phyloP scores from a whole-genome alignment of 35 echinoderm and acorn worm species.

The Anneissia japonica region DNA sequence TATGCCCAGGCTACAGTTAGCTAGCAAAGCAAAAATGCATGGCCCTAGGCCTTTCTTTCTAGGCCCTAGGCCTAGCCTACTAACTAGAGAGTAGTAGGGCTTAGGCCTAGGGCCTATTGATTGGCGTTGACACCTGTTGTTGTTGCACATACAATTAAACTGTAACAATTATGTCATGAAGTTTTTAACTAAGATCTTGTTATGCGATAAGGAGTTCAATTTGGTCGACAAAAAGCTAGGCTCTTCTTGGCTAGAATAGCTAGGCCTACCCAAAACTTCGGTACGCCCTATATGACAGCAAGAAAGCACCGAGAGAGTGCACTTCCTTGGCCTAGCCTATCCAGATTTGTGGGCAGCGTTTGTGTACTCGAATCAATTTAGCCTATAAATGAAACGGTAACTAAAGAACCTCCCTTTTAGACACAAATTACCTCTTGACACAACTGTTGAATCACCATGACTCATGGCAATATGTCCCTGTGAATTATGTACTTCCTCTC shows the following conservation, averaged over 20 bases:
- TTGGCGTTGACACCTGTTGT: no score
- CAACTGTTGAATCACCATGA: slow-evolving; percentile 96
- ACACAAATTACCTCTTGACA: slow-evolving; percentile 75
- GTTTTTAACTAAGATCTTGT: no score
- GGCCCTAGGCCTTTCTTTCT: no score
- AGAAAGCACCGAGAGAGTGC: neutral
- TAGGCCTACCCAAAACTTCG: neutral
- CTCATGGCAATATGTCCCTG: slow-evolving; percentile 64
- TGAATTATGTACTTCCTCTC: slow-evolving; percentile 16
- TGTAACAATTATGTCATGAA: no score
- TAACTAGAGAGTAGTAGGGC: no score
- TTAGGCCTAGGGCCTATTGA: no score
- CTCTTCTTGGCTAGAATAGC: no score
- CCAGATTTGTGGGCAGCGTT: neutral
- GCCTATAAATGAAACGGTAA: neutral
- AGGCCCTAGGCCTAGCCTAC: no score
- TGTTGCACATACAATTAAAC: no score
- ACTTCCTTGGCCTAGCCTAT: slow-evolving; percentile 18
- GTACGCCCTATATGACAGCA: neutral
- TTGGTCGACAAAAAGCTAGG: neutral
- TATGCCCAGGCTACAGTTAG: no score
- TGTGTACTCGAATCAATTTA: neutral
- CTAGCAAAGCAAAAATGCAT: no score
- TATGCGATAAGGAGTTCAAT: no score
- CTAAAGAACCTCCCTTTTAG: neutral